Evolutionary conservation across 2,113 vertebrate genomes (phyloP), one percentile per base, ranked within the genome.

Genomic region (Lophura nycthemera): DNA sequence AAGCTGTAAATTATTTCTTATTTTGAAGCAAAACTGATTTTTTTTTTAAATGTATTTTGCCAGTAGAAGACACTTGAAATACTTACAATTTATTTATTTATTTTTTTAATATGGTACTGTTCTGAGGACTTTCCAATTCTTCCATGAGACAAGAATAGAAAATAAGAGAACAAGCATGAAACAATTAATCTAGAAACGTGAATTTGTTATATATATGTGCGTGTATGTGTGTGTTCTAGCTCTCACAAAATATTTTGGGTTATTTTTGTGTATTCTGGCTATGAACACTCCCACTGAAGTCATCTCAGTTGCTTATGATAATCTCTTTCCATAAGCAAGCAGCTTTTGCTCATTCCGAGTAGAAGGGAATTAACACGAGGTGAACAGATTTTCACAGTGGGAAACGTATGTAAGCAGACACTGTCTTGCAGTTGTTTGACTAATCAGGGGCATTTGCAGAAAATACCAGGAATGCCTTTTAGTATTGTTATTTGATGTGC

Each of bases 321-420:
- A 65, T n/a, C 24, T 92, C 34, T 90, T 86, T 16, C 29, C 11
- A 40, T 88, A 63, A 40, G 40, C 25, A 57, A 34, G 10, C 24
- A 65, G 29, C 10, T 13, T 89, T 84, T 74, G 16, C 29, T 95
- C 56, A 83, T 71, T 74, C n/a, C 20, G 7, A 78, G 30, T 50
- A 70, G 34, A 92, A 83, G 15, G 21, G 93, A 92, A 90, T 83
- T 50, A 92, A 47, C 38, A 71, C 43, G 30, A 86, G 19, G 40
- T 86, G 48, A 90, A 89, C 43, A 90, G 90, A 93, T 83, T 93
- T 90, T 10, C 73, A 93, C 65, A 73, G 74, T 45, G 82, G 59
- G 83, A 94, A 94, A 86, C 0, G 3, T 61, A 48, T 82, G 48
- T 40, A 90, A 93, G 59, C 57, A 93, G 86, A 82, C 40, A 84